Evolutionary conservation across 2,797 vertebrate species (phyloP), one percentile per base, ranked within the genome.

Genomic region (Catamblyrhynchus diadema): DNA sequence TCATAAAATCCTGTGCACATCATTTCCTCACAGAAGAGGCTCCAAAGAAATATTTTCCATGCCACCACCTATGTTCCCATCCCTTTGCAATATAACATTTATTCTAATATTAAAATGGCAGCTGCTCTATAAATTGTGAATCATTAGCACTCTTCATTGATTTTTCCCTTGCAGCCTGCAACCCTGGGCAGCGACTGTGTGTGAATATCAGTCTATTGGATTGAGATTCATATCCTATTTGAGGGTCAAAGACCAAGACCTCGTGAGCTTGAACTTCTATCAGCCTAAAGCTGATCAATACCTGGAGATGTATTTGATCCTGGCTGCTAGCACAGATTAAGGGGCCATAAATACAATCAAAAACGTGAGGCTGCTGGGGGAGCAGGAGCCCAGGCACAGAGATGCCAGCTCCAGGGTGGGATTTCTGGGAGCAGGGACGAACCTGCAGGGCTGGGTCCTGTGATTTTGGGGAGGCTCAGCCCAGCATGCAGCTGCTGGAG

Each of bases 171-270:
- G 85, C 95, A 81, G 97, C 87, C 94, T 91, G 95, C 93, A 86
- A 94, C 95, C 95, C 90, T 90, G 94, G 95, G 94, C 93, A 95
- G 97, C 74, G 44, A 65, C 94, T 86, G 53, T 22, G 81, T 92
- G 96, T 90, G 96, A 95, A 96, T 91, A 94, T 95, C 97, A 99
- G 98, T 99, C 99, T 98, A 99, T 99, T 98, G 98, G 98, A 99
- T 99, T 98, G 98, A 99, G 98, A 99, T 99, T 99, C 99, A 99
- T 99, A 98, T 97, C 98, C 99, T 99, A 99, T 99, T 99, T 99
- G 99, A 98, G 98, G 99, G 99, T 99, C 99, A 99, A 98, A 98
- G 99, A 98, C 98, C 98, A 80, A 97, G 98, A 98, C 97, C 97
- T 97, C 81, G 32, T 97, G 97, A 97, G 97, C 98, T 97, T 98